Evolutionary conservation across 1,140 invertebrate genomes (phyloP), one percentile per base, ranked within the genome.

Genomic region (Pristionchus pacificus): DNA sequence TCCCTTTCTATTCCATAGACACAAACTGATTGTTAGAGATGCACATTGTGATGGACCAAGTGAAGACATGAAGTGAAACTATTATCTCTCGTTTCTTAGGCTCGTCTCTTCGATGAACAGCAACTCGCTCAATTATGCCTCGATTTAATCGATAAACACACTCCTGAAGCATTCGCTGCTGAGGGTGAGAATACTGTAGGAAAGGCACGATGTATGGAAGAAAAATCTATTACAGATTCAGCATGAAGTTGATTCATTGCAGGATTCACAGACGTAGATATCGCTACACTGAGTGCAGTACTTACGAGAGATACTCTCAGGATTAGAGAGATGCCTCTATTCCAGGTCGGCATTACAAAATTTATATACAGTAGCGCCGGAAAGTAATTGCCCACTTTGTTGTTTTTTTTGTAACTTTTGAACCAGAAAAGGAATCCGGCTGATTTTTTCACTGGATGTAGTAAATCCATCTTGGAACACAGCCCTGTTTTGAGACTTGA

Each of bases 81-180:
- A 14, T 57, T 24, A 57, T 14, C 13, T 60, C 29, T 60, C 60
- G 24, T n/a, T 28, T 69, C 59, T 25, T 27, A 69, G 77, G 91
- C 91, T 0, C 85, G 91, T 30, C 83, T 93, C 27, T 93, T 92
- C 85, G 91, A 93, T 84, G 91, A 93, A 81, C 89, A 89, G 0
- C 88, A 90, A 77, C 79, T 93, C 31, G 91, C 90, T 30, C 88
- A 89, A 1, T 84, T 92, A 19, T 93, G 92, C 80, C 85, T 93
- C 67, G 91, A 92, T 79, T 90, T 90, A 55, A 93, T 94, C 75
- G 92, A 93, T 82, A 91, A 91, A 82, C 90, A 91, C 79, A 92
- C 92, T 2, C 88, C 88, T 0, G 91, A 93, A 82, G 90, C 91
- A 6, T 82, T 94, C 0, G 88, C 87, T 78, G 91, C 92, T 19